phyloP scores from a whole-genome alignment of 1,140 invertebrate species.

The Phymastichus coffea region DNA sequence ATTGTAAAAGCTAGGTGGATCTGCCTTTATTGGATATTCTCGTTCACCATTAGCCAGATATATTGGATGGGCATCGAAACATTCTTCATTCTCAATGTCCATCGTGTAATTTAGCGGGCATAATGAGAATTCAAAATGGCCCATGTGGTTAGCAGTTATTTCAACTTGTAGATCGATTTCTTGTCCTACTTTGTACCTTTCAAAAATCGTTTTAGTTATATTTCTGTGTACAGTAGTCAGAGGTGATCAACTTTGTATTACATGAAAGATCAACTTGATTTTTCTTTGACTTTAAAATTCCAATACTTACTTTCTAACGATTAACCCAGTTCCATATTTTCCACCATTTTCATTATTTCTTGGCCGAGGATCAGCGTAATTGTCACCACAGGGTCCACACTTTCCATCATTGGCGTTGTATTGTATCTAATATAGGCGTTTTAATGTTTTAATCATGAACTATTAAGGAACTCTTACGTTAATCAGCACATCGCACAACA shows the following conservation, averaged over 20 bases:
- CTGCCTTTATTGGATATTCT: slow-evolving; percentile 26
- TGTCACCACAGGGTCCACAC: slow-evolving; percentile 63
- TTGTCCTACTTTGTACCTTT: slow-evolving; percentile 62
- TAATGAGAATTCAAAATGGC: slow-evolving; percentile 60
- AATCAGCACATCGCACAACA: no score
- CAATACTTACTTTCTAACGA: slow-evolving; percentile 48
- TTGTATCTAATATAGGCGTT: slow-evolving; percentile 46
- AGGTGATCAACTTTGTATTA: no score
- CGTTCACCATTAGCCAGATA: slow-evolving; percentile 52
- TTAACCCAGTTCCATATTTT: slow-evolving; percentile 58
- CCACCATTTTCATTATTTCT: slow-evolving; percentile 66
- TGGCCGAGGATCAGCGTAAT: slow-evolving; percentile 53
- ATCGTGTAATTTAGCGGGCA: slow-evolving; percentile 53
- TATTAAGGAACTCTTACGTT: no score
- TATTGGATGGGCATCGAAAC: slow-evolving; percentile 63
- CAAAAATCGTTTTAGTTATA: no score
- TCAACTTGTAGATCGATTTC: slow-evolving; percentile 68
- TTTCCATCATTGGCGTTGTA: slow-evolving; percentile 54
- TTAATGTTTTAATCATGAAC: no score
- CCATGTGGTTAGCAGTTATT: slow-evolving; percentile 72
- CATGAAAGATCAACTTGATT: no score
- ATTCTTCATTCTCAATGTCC: slow-evolving; percentile 62
- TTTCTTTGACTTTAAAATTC: no score
- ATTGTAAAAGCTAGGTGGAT: slow-evolving; percentile 26
- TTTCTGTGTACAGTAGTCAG: no score